Percentiles rank a stretch among this genome's conserved stretches.
These are phyloP conservation scores for Drosophila rellima DNA, from an alignment of 2,888 invertebrate genomes.

Conservation along the genomic window DNA sequence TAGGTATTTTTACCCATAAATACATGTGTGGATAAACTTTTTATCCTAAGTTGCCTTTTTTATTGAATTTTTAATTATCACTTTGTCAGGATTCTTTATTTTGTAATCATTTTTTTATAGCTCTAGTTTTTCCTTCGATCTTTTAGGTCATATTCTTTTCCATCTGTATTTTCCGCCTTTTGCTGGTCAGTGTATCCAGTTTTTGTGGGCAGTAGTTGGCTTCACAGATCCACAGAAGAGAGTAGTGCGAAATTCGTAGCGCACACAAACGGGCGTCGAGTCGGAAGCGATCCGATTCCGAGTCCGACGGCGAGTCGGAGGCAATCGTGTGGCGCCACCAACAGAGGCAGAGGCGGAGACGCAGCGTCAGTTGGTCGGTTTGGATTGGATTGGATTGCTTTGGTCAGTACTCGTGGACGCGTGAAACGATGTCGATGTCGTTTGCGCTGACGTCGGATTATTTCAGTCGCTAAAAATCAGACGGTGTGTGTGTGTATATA, in stretches of 20 bases:
- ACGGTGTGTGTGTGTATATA: conserved; percentile 52
- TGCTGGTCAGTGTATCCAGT: neutral
- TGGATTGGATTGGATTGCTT: neutral
- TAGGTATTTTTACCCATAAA: too few relatives aligned
- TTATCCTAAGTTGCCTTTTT: too few relatives aligned
- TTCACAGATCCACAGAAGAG: neutral
- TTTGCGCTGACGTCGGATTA: conserved; percentile 75
- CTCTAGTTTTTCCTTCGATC: too few relatives aligned
- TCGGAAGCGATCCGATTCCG: conserved; percentile 39
- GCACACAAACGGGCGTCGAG: conserved; percentile 30
- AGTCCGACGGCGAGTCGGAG: conserved; percentile 14
- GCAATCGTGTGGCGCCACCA: conserved; percentile 43
- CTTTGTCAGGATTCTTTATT: too few relatives aligned
- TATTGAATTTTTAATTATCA: too few relatives aligned
- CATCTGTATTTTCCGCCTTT: too few relatives aligned
- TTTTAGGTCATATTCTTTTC: too few relatives aligned
- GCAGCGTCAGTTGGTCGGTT: conserved; percentile 9
- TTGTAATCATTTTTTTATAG: too few relatives aligned
- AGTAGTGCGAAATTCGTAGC: conserved; percentile 24
- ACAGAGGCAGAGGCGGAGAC: neutral
- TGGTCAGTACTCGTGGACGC: conserved; percentile 73
- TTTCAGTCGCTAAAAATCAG: conserved; percentile 58
- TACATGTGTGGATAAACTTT: too few relatives aligned
- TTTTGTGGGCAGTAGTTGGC: neutral
- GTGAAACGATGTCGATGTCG: conserved; percentile 79